Percentiles rank a stretch among this genome's conserved stretches.
phyloP scores from a whole-genome alignment of 1,140 invertebrate genomes.

The Drosophila sp. region DNA sequence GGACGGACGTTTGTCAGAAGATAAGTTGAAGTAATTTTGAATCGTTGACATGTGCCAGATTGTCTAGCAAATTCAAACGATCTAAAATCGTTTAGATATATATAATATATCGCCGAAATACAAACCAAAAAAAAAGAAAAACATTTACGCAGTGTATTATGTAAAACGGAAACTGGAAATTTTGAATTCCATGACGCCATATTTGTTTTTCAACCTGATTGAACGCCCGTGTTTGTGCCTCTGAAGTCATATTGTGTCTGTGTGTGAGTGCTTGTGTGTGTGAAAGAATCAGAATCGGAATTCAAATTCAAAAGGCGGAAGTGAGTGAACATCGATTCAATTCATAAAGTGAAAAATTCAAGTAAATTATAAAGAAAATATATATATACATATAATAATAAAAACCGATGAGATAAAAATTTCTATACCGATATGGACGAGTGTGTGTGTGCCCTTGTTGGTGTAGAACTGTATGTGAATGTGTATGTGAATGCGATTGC shows the following conservation, averaged over 20 bases:
- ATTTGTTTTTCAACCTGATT: slow-evolving; percentile 69
- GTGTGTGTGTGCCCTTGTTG: slow-evolving; percentile 42
- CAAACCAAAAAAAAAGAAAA: neutral
- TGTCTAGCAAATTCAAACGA: slow-evolving; percentile 27
- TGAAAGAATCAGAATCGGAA: slow-evolving; percentile 13
- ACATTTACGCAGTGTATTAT: slow-evolving; percentile 30
- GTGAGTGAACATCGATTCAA: slow-evolving; percentile 18
- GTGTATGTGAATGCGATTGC: slow-evolving; percentile 52
- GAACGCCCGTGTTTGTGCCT: slow-evolving; percentile 34
- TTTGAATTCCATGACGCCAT: slow-evolving; percentile 66
- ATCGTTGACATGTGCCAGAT: slow-evolving; percentile 19
- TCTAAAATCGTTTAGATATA: slow-evolving; percentile 7
- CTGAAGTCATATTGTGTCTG: slow-evolving; percentile 9
- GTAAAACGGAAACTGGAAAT: slow-evolving; percentile 42
- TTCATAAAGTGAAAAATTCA: neutral
- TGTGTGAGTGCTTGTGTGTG: slow-evolving; percentile 16
- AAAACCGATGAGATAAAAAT: slow-evolving; percentile 10
- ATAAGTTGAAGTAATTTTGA: neutral
- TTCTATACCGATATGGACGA: slow-evolving; percentile 41
- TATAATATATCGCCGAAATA: slow-evolving; percentile 9
- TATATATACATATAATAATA: neutral
- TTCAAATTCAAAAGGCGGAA: slow-evolving; percentile 27
- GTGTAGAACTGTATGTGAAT: slow-evolving; percentile 40
- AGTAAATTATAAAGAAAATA: slow-evolving; percentile 25
- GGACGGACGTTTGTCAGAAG: slow-evolving; percentile 32